These are phyloP conservation scores for Indri indri DNA, from an alignment of 2,113 vertebrate species.

Conservation along the genomic window DNA sequence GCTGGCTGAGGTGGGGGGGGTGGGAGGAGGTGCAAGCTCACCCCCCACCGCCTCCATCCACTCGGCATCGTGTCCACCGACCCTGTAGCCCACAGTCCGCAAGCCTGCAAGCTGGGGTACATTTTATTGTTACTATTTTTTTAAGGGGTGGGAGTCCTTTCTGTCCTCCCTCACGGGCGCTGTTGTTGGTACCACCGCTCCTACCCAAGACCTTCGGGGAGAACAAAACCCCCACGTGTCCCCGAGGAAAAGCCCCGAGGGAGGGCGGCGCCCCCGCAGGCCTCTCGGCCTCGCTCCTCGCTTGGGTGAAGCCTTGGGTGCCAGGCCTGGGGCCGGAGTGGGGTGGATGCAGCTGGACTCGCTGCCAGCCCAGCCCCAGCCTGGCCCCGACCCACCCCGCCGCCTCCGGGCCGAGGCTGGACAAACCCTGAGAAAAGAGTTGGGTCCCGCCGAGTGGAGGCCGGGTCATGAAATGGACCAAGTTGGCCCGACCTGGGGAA, in stretches of 20 bases:
- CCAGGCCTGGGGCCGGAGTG: slow-evolving; percentile 45
- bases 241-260: background rate
- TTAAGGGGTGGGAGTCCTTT: background rate
- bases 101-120: background rate
- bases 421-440: slow-evolving; percentile 87
- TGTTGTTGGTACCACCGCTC: background rate
- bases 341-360: background rate
- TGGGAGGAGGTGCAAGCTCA: background rate
- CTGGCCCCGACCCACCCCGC: slow-evolving; percentile 51
- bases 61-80: slow-evolving; percentile 87
- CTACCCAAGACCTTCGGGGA: slow-evolving; percentile 36
- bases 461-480: background rate
- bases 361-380: background rate
- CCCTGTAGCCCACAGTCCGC: background rate
- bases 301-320: background rate
- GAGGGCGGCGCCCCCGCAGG: slow-evolving; percentile 27
- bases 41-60: slow-evolving; percentile 10
- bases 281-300: background rate
- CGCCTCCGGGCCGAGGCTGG: slow-evolving; percentile 87
- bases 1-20: too few species aligned
- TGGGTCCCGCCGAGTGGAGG: background rate
- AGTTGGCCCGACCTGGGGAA: background rate
- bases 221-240: background rate
- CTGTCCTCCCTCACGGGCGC: background rate
- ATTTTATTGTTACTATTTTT: background rate